A percentile compares a stretch with the other conserved stretches of the same genome.
Conservation (phyloP, 2,888 invertebrate genomes). For the Lasioglossum figueresi region DNA sequence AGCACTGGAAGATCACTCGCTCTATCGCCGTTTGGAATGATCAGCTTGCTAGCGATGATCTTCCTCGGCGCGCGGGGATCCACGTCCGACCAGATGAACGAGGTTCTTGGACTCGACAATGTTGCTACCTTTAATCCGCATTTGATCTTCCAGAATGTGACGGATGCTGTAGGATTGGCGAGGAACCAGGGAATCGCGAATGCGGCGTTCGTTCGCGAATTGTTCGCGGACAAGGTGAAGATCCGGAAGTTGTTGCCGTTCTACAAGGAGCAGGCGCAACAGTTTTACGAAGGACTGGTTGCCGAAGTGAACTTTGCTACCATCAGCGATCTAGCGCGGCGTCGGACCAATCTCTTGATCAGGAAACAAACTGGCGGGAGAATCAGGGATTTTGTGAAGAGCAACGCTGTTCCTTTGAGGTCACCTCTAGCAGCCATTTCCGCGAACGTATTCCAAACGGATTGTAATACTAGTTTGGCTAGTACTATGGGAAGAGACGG, state of each 20-base stretch:
- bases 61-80: constrained; percentile 94
- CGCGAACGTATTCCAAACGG: constrained; percentile 93
- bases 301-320: constrained; percentile 93
- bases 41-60: constrained; percentile 95
- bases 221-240: constrained; percentile 92
- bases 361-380: constrained; percentile 92
- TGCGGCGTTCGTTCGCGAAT: constrained; percentile 92
- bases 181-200: constrained; percentile 90
- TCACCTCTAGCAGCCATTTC: constrained; percentile 93
- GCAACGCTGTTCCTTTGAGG: constrained; percentile 89
- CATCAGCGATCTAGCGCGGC: constrained; percentile 92
- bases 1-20: constrained; percentile 91
- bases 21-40: constrained; percentile 93
- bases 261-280: constrained; percentile 94
- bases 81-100: constrained; percentile 96
- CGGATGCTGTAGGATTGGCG: constrained; percentile 90
- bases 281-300: constrained; percentile 94
- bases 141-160: constrained; percentile 93
- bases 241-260: constrained; percentile 91
- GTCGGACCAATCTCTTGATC: constrained; percentile 91
- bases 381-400: constrained; percentile 90
- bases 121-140: constrained; percentile 96
- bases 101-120: constrained; percentile 92
- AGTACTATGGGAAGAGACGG: constrained; percentile 92
- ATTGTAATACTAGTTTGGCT: constrained; percentile 90